Conservation (phyloP, 2,797 vertebrate species). For the Molossus alvarezi region DNA sequence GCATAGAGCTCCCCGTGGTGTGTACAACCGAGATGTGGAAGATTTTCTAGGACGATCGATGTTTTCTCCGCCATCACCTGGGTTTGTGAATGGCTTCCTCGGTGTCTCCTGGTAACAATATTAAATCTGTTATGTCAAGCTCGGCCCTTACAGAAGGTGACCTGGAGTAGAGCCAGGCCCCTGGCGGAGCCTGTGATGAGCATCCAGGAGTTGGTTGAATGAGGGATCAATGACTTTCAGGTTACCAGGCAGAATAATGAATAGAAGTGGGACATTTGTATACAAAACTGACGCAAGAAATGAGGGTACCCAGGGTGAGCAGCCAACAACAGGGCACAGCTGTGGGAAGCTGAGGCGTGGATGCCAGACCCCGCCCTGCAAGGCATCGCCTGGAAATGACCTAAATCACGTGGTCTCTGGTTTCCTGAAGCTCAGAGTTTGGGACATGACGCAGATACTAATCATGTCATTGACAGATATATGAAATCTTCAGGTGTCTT, state of each 20-base stretch:
- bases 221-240: constrained; percentile 44
- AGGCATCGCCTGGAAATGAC: not conserved
- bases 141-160: not conserved
- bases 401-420: not conserved
- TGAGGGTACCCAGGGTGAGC: not conserved
- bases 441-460: not conserved
- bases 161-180: not conserved
- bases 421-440: not conserved
- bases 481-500: not conserved
- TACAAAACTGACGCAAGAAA: not conserved
- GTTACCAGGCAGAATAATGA: constrained; percentile 3
- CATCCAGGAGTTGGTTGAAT: not conserved
- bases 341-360: accelerated
- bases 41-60: not conserved
- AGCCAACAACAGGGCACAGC: not conserved
- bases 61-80: not conserved
- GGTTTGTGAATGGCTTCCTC: constrained; percentile 60
- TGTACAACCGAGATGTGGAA: not conserved
- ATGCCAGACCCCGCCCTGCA: accelerated
- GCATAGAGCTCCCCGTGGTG: not conserved
- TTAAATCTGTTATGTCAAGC: constrained; percentile 2
- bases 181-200: not conserved
- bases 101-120: not conserved
- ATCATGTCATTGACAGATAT: not conserved
- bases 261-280: not conserved